Conservation (phyloP, 2,113 vertebrate species). For the Nipponia nippon region DNA sequence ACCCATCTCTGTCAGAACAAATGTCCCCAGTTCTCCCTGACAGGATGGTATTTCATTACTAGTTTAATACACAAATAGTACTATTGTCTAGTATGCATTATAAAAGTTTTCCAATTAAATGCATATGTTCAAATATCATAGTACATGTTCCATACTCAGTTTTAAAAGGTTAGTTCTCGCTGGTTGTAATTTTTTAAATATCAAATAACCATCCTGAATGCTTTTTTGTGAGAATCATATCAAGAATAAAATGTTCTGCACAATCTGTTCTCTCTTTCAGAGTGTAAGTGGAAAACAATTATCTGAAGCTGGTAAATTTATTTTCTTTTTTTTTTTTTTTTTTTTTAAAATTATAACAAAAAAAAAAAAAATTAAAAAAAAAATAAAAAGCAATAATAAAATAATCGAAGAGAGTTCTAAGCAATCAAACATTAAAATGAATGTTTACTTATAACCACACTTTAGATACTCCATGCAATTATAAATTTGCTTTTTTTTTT, state of each 20-base stretch:
- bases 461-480: too few relatives aligned
- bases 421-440: too few relatives aligned
- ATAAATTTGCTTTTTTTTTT: too few relatives aligned
- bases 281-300: neutral
- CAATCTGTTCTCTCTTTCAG: neutral
- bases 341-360: too few relatives aligned
- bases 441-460: too few relatives aligned
- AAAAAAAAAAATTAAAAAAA: too few relatives aligned
- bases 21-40: neutral
- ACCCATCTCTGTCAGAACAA: neutral
- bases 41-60: neutral
- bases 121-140: neutral
- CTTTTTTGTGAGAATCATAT: neutral
- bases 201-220: neutral
- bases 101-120: neutral
- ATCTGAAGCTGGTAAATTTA: neutral
- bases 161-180: neutral
- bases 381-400: too few relatives aligned
- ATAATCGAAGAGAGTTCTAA: too few relatives aligned
- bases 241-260: neutral
- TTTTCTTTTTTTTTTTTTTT: neutral
- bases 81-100: neutral
- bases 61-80: neutral
- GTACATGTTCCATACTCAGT: neutral
- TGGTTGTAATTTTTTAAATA: neutral